These are phyloP conservation scores for Cremastinae sp. DNA, from an alignment of 2,888 invertebrate species.

Conservation along the genomic window DNA sequence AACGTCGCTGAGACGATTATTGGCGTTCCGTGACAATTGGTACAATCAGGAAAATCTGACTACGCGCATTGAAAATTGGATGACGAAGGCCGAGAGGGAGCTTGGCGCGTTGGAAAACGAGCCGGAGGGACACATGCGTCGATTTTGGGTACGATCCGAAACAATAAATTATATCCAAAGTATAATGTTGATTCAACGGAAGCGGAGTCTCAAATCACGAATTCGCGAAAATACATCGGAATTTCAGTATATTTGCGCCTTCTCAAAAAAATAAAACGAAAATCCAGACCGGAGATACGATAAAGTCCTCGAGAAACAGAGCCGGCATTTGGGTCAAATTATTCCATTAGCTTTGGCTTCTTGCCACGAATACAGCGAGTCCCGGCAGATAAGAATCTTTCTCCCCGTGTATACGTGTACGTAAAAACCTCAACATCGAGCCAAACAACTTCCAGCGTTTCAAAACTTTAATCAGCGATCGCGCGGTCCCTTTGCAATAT, in stretches of 20 bases:
- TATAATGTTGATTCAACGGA: not conserved
- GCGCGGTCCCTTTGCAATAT: conserved; percentile 21
- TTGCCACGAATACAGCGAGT: conserved; percentile 44
- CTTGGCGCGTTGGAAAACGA: conserved; percentile 85
- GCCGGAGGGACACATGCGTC: conserved; percentile 87
- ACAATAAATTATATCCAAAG: too few species aligned
- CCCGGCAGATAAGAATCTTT: conserved; percentile 54
- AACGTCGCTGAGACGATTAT: conserved; percentile 86
- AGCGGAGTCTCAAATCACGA: not conserved
- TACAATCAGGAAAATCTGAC: conserved; percentile 87
- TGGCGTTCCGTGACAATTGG: conserved; percentile 91
- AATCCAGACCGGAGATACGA: conserved; percentile 2
- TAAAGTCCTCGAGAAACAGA: conserved; percentile 40
- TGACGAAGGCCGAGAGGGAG: conserved; percentile 88
- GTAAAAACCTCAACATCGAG: conserved; percentile 20
- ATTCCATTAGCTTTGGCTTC: conserved; percentile 63
- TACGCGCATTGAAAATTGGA: conserved; percentile 89
- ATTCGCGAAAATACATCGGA: too few species aligned
- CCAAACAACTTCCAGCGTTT: conserved; percentile 45
- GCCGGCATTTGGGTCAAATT: conserved; percentile 58
- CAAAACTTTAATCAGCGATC: conserved; percentile 43
- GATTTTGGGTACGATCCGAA: conserved; percentile 87
- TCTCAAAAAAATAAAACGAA: conserved; percentile 8
- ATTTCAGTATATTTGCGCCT: not conserved
- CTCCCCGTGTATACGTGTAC: conserved; percentile 17